phyloP scores from a whole-genome alignment of 2,797 vertebrate species.

The Silurus aristotelis region DNA sequence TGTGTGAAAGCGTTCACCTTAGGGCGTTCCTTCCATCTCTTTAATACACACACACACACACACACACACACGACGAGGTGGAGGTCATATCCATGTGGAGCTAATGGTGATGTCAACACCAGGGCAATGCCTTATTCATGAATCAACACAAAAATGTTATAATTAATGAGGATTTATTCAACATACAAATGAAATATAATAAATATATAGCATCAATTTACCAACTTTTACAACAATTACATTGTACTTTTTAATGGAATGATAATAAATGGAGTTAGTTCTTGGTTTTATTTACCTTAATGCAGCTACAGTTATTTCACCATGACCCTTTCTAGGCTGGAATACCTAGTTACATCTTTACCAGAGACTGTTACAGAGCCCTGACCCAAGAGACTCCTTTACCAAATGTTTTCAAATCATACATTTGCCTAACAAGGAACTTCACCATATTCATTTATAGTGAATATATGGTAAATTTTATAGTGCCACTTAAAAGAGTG shows the following conservation, averaged over 20 bases:
- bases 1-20: constrained; percentile 18
- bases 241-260: not conserved
- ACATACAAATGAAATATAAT: too few relatives aligned
- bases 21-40: constrained; percentile 23
- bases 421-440: not conserved
- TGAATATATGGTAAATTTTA: too few relatives aligned
- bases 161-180: too few relatives aligned
- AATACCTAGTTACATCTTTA: not conserved
- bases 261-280: not conserved
- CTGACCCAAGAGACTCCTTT: not conserved
- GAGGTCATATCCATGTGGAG: not conserved
- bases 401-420: not conserved
- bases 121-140: too few relatives aligned
- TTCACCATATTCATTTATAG: not conserved
- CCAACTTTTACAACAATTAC: not conserved
- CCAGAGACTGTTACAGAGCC: not conserved
- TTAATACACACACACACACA: constrained; percentile 19
- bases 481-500: too few relatives aligned
- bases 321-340: not conserved
- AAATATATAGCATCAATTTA: not conserved
- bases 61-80: constrained; percentile 42
- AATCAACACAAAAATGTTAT: not conserved
- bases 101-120: not conserved
- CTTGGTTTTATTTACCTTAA: not conserved
- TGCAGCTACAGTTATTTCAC: not conserved